Evolutionary conservation across 1,140 invertebrate species (phyloP).

Genomic region (Caenorhabditis elegans): WBcel235 BX284604.4:11255001-11255500

Average conservation of each 20-base stretch:
- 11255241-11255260: too few relatives aligned
- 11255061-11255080: slow-evolving; percentile 37
- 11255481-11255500: too few relatives aligned
- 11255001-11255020: background rate
- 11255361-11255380: background rate
- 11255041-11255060: background rate
- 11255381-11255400: background rate
- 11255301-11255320: too few relatives aligned
- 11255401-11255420: background rate
- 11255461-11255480: too few relatives aligned
- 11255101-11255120: slow-evolving; percentile 34
- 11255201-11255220: too few relatives aligned
- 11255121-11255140: background rate
- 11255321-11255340: background rate
- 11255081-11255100: slow-evolving; percentile 37
- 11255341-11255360: background rate
- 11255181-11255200: too few relatives aligned
- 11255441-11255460: too few relatives aligned
- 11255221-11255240: too few relatives aligned
- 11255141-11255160: background rate
- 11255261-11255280: too few relatives aligned
- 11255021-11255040: too few relatives aligned
- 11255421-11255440: too few relatives aligned
- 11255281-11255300: too few relatives aligned
- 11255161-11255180: background rate